Base-by-base conservation (phyloP, 2,113 vertebrate species). In the Ctenodactylus gundi region DNA sequence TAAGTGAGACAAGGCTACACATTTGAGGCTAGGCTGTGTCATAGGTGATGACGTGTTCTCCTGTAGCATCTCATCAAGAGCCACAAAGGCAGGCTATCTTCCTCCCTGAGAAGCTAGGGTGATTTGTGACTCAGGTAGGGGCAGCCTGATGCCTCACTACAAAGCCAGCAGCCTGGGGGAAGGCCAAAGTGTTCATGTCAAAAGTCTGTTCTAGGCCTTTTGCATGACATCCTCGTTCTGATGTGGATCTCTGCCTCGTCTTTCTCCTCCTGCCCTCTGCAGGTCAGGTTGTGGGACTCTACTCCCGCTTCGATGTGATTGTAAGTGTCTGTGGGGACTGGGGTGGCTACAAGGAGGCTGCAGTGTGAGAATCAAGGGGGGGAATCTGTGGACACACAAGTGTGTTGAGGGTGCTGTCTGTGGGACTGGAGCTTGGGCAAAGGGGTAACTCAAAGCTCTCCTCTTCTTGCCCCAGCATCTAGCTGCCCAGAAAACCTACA, bases 291-390 rank as follows among this genome's bases (percentile, higher is more conserved):
- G 99, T 99, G 21, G 99, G 99, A 7, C 98, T 99, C 85, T 99
- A 99, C 96, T 99, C 99, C 4, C 98, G 99, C 90, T 99, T 99
- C 6, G 99, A 99, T 7, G 99, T 99, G 65, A 99, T 99, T 96
- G 99, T 99, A 97, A 99, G 99, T 99, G 97, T 53, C 1, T 27
- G 0, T 44, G 15, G 46, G 17, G 27, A 23, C 9, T 18, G 18
- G 27, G 53, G 58, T 25, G 8, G 31, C 41, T 13, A 0, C 14
- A 2, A 64, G 92, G 93, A 88, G 55, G 44, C 36, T 68, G 41
- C 3, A 23, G 27, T 10, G 2, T 34, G 57, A 64, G 83, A 21
- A 23, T 7, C 1, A 0, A 4, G 46, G 55, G 29, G 41, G 41
- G 27, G 20, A 27, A 2, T 93, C 62, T 68, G 76, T 64, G 31